These are phyloP conservation scores for Rhinopomastus cyanomelas DNA, from an alignment of 2,113 vertebrate species.

Conservation along the genomic window DNA sequence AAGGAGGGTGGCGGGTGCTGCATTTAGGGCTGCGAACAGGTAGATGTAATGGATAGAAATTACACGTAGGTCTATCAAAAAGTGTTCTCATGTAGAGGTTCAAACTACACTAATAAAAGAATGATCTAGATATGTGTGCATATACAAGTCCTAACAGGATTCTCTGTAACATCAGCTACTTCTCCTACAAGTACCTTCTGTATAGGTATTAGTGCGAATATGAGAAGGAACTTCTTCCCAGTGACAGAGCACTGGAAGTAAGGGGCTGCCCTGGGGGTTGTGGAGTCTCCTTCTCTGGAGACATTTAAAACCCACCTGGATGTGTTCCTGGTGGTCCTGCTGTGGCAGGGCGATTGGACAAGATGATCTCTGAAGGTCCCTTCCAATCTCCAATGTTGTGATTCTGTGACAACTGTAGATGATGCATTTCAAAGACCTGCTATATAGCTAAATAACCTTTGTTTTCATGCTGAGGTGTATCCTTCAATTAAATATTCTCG, in stretches of 20 bases:
- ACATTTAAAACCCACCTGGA: too few species aligned
- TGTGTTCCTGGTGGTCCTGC: too few species aligned
- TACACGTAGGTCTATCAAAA: neutral
- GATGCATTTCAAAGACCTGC: neutral
- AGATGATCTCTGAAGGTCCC: too few species aligned
- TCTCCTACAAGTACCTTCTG: neutral
- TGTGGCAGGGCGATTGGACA: too few species aligned
- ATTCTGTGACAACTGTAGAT: neutral
- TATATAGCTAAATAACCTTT: neutral
- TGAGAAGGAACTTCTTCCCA: too few species aligned
- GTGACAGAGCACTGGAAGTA: too few species aligned
- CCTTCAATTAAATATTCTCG: neutral
- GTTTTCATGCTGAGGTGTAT: neutral
- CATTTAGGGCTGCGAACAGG: neutral
- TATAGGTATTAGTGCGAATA: neutral
- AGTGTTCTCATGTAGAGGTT: neutral
- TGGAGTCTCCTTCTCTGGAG: too few species aligned
- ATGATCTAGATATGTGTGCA: neutral
- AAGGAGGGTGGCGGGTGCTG: neutral
- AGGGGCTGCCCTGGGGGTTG: too few species aligned
- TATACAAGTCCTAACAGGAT: neutral
- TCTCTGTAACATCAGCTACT: neutral
- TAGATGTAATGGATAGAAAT: neutral
- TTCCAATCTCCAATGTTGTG: too few species aligned
- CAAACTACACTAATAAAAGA: neutral